phyloP scores from a whole-genome alignment of 2,888 invertebrate genomes.

The Alloscopus bannaensis region DNA sequence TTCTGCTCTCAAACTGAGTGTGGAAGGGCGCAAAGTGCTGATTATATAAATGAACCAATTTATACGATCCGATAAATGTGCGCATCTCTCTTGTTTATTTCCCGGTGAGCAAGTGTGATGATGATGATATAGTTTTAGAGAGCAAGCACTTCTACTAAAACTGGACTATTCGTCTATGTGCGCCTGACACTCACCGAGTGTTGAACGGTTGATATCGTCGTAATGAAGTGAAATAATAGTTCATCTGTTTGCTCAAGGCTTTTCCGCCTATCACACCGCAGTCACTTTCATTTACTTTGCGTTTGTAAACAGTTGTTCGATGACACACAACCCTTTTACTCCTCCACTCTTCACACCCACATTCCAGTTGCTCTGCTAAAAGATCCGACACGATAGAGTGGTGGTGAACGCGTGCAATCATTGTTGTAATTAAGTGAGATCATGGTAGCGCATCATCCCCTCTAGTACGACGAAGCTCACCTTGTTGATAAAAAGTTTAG shows the following conservation, averaged over 20 bases:
- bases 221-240: conserved; percentile 12
- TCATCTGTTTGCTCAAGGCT: conserved; percentile 37
- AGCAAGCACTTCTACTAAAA: not conserved
- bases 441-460: conserved; percentile 5
- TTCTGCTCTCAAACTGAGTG: not conserved
- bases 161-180: not conserved
- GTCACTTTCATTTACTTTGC: no score
- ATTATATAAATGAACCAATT: conserved; percentile 64
- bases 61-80: conserved; percentile 40
- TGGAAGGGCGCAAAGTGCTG: conserved; percentile 45
- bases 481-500: conserved; percentile 25
- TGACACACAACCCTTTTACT: conserved; percentile 11
- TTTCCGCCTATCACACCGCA: no score
- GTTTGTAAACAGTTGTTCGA: no score
- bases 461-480: conserved; percentile 34
- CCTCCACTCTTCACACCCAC: not conserved
- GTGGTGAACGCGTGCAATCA: not conserved
- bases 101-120: conserved; percentile 32
- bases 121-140: conserved; percentile 29
- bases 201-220: conserved; percentile 5
- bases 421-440: conserved; percentile 33
- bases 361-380: not conserved
- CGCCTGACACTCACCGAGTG: conserved; percentile 3
- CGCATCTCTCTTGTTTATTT: conserved; percentile 51
- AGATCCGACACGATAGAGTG: not conserved